Conservation (phyloP, 2,888 invertebrate genomes). For the Diabrotica balteata region DNA sequence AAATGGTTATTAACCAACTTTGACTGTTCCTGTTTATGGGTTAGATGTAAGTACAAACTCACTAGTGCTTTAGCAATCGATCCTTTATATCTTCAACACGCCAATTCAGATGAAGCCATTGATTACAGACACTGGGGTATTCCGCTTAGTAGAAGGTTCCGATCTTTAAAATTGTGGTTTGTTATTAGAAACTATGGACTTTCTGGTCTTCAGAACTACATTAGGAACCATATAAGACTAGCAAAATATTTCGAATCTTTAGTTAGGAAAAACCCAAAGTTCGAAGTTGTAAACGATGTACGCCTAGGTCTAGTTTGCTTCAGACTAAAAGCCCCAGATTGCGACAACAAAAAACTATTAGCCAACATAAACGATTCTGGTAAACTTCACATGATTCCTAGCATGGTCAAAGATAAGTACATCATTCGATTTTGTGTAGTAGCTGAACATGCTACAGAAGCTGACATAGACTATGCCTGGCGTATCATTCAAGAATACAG, state of each 20-base stretch:
- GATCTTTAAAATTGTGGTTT: slow-evolving; percentile 89
- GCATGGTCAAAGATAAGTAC: slow-evolving; percentile 77
- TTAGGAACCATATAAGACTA: slow-evolving; percentile 80
- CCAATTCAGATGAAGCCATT: slow-evolving; percentile 74
- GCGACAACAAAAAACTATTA: slow-evolving; percentile 75
- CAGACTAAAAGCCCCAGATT: slow-evolving; percentile 72
- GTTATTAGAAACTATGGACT: slow-evolving; percentile 83
- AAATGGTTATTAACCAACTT: slow-evolving; percentile 87
- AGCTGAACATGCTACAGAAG: slow-evolving; percentile 76
- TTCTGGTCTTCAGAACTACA: slow-evolving; percentile 81
- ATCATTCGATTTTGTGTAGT: slow-evolving; percentile 81
- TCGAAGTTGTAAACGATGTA: slow-evolving; percentile 81
- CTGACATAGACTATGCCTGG: slow-evolving; percentile 75
- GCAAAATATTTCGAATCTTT: slow-evolving; percentile 78
- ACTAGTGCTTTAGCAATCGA: slow-evolving; percentile 87
- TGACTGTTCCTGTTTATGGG: slow-evolving; percentile 88
- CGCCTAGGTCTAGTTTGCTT: slow-evolving; percentile 81
- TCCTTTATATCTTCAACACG: slow-evolving; percentile 85
- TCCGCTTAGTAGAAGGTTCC: slow-evolving; percentile 82
- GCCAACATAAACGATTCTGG: slow-evolving; percentile 84
- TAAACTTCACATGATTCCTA: slow-evolving; percentile 86
- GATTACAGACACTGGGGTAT: slow-evolving; percentile 88
- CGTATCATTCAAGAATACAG: slow-evolving; percentile 68
- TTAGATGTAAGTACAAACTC: slow-evolving; percentile 74
- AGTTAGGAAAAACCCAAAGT: slow-evolving; percentile 73